Percentiles rank a stretch among this genome's conserved stretches.
phyloP scores from a whole-genome alignment of 2,113 vertebrate species.

The Apodemus speciosus region DNA sequence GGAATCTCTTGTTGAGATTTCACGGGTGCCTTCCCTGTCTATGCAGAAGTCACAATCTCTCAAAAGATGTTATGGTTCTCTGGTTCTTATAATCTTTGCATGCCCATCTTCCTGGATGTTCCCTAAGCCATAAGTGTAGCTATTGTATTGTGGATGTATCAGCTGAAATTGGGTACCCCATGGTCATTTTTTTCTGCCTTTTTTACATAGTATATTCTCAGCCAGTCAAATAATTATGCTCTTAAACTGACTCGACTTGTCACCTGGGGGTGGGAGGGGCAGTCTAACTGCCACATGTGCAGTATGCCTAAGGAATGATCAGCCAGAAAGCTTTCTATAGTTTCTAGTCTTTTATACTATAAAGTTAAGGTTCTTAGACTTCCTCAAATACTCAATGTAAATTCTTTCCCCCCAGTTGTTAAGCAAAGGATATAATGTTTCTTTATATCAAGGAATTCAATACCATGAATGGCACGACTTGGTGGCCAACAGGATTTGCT shows the following conservation, averaged over 20 bases:
- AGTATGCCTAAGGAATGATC: background rate
- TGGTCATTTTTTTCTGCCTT: background rate
- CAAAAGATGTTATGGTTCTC: background rate
- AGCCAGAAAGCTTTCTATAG: slow-evolving; percentile 27
- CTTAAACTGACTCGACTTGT: background rate
- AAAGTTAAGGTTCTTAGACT: background rate
- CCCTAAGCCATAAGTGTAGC: background rate
- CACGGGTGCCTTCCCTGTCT: background rate
- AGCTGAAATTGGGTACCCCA: background rate
- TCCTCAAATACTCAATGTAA: slow-evolving; percentile 10
- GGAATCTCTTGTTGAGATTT: background rate
- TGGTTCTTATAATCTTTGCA: background rate
- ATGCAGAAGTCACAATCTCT: background rate
- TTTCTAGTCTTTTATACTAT: slow-evolving; percentile 3
- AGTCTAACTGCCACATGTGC: background rate
- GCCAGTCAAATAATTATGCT: slow-evolving; percentile 18
- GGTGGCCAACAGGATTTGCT: background rate
- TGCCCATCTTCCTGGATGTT: background rate
- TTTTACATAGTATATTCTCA: background rate
- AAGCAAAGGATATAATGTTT: slow-evolving; percentile 34
- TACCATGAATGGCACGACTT: background rate
- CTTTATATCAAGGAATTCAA: background rate
- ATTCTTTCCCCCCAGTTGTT: background rate
- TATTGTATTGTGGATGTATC: background rate
- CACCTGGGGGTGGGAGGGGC: background rate